phyloP scores from a whole-genome alignment of 2,797 vertebrate genomes.

The Rachycentron canadum region DNA sequence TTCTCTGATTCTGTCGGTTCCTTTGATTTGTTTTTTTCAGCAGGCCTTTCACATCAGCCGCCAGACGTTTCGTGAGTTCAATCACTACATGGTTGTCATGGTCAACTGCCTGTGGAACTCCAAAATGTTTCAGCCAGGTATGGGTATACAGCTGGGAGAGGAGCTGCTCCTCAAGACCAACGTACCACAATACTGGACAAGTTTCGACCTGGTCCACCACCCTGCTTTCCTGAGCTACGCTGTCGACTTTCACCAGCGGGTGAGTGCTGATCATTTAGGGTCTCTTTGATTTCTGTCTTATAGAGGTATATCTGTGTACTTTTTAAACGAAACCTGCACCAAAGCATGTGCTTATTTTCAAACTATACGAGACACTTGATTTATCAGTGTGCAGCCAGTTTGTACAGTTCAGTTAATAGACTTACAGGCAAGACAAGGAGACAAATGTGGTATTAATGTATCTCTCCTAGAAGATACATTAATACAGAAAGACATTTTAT shows the following conservation, averaged over 20 bases:
- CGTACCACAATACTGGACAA: constrained; percentile 76
- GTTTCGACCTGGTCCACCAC: constrained; percentile 91
- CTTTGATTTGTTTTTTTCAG: constrained; percentile 29
- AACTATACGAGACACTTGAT: constrained; percentile 3
- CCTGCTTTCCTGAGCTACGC: constrained; percentile 91
- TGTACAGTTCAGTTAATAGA: constrained; percentile 64
- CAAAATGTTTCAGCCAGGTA: constrained; percentile 84
- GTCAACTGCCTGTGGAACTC: constrained; percentile 94
- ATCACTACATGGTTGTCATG: constrained; percentile 88
- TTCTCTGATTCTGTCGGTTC: background rate
- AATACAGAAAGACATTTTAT: constrained; percentile 79
- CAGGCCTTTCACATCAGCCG: constrained; percentile 88
- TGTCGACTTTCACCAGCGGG: constrained; percentile 88
- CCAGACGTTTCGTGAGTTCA: constrained; percentile 90
- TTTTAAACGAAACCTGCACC: background rate
- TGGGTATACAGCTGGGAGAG: constrained; percentile 79
- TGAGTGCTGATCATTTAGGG: constrained; percentile 59
- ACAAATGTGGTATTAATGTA: constrained; percentile 79
- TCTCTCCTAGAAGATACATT: constrained; percentile 80
- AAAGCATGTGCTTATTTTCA: constrained; percentile 14
- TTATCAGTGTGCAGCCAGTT: constrained; percentile 17
- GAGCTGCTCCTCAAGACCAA: constrained; percentile 83
- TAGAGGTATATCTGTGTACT: background rate
- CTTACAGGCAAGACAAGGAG: constrained; percentile 58
- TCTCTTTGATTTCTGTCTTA: background rate